Evolutionary conservation across 2,797 vertebrate species (phyloP).

Genomic region (Rhadinocentrus ornatus): DNA sequence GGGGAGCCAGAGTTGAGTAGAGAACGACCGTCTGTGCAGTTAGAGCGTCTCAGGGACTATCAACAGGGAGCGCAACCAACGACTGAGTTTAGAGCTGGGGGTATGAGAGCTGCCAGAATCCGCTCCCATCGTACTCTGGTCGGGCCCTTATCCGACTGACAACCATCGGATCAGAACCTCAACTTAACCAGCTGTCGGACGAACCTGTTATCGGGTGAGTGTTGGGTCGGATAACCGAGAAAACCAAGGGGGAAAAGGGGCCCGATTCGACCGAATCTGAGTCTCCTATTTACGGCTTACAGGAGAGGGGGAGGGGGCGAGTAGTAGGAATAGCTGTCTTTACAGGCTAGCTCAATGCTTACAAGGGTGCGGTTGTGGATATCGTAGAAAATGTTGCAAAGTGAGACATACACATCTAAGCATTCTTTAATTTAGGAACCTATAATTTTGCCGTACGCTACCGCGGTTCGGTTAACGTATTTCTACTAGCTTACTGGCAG

Average conservation of each 20-base stretch:
- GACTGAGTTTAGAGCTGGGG: constrained; percentile 75
- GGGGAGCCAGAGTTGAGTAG: constrained; percentile 60
- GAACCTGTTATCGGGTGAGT: constrained; percentile 86
- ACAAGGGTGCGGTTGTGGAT: constrained; percentile 69
- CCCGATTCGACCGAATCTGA: constrained; percentile 69
- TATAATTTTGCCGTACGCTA: constrained; percentile 11
- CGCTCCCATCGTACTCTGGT: constrained; percentile 87
- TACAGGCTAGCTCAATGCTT: constrained; percentile 41
- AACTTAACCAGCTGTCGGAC: constrained; percentile 80
- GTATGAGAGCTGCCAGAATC: constrained; percentile 86
- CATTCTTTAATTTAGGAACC: neutral
- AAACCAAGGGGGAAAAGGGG: constrained; percentile 85
- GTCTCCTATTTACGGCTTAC: constrained; percentile 72
- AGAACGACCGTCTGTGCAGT: constrained; percentile 59
- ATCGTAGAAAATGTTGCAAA: constrained; percentile 14
- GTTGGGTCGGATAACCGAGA: constrained; percentile 66
- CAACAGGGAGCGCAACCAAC: constrained; percentile 78
- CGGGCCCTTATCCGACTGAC: constrained; percentile 82
- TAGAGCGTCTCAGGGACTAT: constrained; percentile 75
- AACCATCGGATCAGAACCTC: constrained; percentile 86
- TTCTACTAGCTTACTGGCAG: constrained; percentile 47
- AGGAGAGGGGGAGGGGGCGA: constrained; percentile 76
- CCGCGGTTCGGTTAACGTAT: constrained; percentile 38
- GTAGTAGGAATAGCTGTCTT: constrained; percentile 49
- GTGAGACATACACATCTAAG: neutral